Conservation (phyloP, 2,113 vertebrate genomes). For the Tenebrosternarchus preto region DNA sequence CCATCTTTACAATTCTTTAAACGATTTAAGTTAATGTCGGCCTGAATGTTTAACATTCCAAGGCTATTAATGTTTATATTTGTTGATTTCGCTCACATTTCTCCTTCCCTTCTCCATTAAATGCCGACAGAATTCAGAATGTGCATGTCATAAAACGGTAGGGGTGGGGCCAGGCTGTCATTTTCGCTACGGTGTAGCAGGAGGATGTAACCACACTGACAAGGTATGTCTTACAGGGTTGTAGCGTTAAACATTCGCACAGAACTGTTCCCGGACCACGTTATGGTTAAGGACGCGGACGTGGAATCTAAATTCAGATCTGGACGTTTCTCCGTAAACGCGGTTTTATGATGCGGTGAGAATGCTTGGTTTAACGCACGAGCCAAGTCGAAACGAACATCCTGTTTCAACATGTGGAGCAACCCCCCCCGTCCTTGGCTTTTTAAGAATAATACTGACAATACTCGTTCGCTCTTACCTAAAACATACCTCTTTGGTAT, state of each 20-base stretch:
- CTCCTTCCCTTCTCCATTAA: neutral
- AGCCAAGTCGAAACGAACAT: slow-evolving; percentile 1
- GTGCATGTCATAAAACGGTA: slow-evolving; percentile 19
- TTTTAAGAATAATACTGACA: neutral
- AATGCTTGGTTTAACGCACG: neutral
- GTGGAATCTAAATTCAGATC: no score
- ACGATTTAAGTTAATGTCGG: neutral
- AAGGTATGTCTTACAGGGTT: neutral
- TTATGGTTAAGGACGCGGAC: no score
- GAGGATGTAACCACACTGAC: neutral
- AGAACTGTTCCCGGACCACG: neutral
- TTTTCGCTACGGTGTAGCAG: slow-evolving; percentile 28
- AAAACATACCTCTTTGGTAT: neutral
- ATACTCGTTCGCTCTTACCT: neutral
- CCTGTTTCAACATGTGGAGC: neutral
- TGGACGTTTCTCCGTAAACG: neutral
- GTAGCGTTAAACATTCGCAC: neutral
- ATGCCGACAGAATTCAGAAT: slow-evolving; percentile 18
- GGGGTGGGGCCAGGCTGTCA: slow-evolving; percentile 64
- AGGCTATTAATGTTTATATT: neutral
- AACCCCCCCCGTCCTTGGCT: neutral
- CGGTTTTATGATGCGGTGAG: neutral
- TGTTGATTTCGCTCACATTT: neutral
- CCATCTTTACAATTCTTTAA: no score
- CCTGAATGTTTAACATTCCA: neutral